phyloP scores from a whole-genome alignment of 2,888 invertebrate species.

The Lepas anatifera region DNA sequence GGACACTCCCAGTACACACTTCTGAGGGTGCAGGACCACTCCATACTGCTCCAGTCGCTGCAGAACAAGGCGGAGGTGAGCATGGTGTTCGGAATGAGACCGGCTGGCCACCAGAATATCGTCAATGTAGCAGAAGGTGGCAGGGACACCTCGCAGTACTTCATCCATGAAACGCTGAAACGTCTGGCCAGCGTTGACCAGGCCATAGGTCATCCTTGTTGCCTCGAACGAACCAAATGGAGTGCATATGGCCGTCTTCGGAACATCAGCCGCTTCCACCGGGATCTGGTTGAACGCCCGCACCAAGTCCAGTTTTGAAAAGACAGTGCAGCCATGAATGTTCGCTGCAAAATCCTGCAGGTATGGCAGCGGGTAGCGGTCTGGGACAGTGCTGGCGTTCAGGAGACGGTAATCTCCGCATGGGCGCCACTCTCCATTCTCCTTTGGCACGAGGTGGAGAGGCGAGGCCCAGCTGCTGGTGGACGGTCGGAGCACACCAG shows the following conservation, averaged over 20 bases:
- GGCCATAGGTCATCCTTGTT: conserved; percentile 30
- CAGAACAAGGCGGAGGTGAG: neutral
- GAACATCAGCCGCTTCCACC: conserved; percentile 30
- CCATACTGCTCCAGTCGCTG: neutral
- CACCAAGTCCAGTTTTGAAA: conserved; percentile 26
- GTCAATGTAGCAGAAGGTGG: conserved; percentile 30
- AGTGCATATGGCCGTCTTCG: conserved; percentile 33
- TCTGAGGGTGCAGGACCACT: neutral
- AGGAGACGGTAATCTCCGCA: conserved; percentile 10
- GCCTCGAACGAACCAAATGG: conserved; percentile 33
- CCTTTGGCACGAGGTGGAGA: conserved; percentile 31
- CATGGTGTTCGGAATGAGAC: neutral
- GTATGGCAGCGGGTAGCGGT: conserved; percentile 33
- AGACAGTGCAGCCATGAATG: neutral
- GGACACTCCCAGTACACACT: neutral
- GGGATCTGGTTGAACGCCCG: conserved; percentile 34
- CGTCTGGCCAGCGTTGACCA: conserved; percentile 34
- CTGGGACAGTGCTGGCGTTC: conserved; percentile 28
- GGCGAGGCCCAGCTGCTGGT: conserved; percentile 34
- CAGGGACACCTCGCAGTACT: conserved; percentile 27
- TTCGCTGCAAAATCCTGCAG: conserved; percentile 30
- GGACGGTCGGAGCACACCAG: conserved; percentile 35
- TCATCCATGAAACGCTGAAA: too few relatives aligned
- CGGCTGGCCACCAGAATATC: conserved; percentile 30
- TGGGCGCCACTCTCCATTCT: conserved; percentile 18